A percentile compares a stretch with the other conserved stretches of the same genome.
phyloP scores from a whole-genome alignment of 1,140 invertebrate genomes.

The Pogonognathellus flavescens region DNA sequence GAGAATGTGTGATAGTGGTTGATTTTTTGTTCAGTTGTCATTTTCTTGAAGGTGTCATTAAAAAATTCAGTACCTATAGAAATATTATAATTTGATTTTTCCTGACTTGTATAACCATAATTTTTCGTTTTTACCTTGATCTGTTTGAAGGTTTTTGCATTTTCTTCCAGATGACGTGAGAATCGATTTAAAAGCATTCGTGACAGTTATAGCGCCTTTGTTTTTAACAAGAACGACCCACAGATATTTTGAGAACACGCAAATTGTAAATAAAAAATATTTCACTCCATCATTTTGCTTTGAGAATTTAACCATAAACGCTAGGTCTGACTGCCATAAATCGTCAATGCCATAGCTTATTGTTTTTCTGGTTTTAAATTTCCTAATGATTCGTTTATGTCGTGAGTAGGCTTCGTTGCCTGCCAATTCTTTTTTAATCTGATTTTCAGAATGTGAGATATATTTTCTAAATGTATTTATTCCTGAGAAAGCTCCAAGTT shows the following conservation, averaged over 20 bases:
- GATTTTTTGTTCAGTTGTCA: too few species aligned
- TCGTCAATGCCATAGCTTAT: conserved; percentile 46
- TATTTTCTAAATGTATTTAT: not conserved
- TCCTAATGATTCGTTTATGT: not conserved
- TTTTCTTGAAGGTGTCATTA: too few species aligned
- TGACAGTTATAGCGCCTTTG: not conserved
- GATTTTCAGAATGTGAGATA: not conserved
- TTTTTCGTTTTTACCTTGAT: too few species aligned
- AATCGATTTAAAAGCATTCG: conserved; percentile 27
- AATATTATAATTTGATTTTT: too few species aligned
- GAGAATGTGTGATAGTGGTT: too few species aligned
- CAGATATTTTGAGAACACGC: not conserved
- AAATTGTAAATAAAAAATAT: conserved; percentile 14
- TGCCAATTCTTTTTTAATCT: not conserved
- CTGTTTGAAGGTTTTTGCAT: not conserved
- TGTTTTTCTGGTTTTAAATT: conserved; percentile 40
- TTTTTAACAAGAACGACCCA: conserved; percentile 6
- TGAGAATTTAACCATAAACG: not conserved
- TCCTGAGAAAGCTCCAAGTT: not conserved
- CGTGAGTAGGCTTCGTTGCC: not conserved
- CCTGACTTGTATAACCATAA: too few species aligned
- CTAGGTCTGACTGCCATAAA: conserved; percentile 47
- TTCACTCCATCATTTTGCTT: conserved; percentile 9
- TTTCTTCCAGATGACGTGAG: not conserved
- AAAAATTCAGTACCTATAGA: too few species aligned